A percentile compares a stretch with the other conserved stretches of the same genome.
Evolutionary conservation across 1,140 invertebrate genomes (phyloP).

Genomic region (Temnothorax curvispinosus): DNA sequence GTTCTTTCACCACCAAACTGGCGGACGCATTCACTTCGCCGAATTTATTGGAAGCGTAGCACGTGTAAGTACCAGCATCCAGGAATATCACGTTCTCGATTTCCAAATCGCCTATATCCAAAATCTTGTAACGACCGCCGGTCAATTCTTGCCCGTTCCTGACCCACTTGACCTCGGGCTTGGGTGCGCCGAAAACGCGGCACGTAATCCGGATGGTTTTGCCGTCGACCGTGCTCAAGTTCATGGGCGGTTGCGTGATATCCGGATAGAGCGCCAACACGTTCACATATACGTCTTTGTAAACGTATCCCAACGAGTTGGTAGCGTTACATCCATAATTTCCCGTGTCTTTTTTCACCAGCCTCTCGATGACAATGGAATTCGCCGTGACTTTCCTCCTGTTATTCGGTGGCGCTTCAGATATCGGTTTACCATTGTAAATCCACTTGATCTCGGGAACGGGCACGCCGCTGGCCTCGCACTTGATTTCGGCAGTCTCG

Average conservation of each 20-base stretch:
- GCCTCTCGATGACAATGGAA: conserved; percentile 92
- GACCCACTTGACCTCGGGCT: conserved; percentile 97
- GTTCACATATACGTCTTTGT: conserved; percentile 99
- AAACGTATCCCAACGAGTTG: conserved; percentile 98
- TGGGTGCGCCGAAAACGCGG: conserved; percentile 97
- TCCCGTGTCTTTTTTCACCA: conserved; percentile 96
- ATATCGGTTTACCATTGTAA: conserved; percentile 96
- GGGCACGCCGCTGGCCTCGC: conserved; percentile 95
- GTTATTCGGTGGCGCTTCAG: conserved; percentile 91
- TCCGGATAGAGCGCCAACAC: conserved; percentile 97
- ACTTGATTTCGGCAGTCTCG: conserved; percentile 94
- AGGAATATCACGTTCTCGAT: conserved; percentile 93
- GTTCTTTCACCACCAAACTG: conserved; percentile 93
- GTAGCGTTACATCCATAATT: conserved; percentile 99
- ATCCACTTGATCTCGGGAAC: conserved; percentile 98
- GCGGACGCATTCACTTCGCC: conserved; percentile 92
- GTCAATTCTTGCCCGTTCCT: conserved; percentile 93
- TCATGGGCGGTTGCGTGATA: conserved; percentile 93
- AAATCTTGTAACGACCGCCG: conserved; percentile 92
- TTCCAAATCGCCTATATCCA: conserved; percentile 93
- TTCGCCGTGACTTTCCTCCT: conserved; percentile 90
- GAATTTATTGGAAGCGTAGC: conserved; percentile 97
- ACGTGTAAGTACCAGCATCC: conserved; percentile 96
- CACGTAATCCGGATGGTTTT: conserved; percentile 94
- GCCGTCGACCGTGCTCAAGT: conserved; percentile 94